These are phyloP conservation scores for Cylas formicarius DNA, from an alignment of 1,140 invertebrate genomes.

Conservation along the genomic window DNA sequence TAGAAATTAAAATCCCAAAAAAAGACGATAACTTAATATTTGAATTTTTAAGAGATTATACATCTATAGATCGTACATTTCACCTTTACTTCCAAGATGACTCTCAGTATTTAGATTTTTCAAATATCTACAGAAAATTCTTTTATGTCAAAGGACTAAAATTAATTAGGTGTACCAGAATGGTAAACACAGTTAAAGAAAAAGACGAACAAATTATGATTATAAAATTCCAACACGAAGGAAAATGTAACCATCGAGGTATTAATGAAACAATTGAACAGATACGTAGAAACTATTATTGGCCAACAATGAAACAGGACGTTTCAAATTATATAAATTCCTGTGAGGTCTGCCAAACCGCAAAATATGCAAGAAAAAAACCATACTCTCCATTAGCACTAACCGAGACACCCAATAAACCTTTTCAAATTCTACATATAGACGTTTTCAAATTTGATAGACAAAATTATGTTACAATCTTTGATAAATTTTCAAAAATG, in stretches of 20 bases:
- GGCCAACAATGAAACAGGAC: constrained; percentile 9
- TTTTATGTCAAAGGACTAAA: neutral
- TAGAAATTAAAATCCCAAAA: too few relatives aligned
- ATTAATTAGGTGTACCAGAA: constrained; percentile 9
- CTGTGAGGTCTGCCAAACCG: constrained; percentile 15
- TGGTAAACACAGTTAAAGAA: constrained; percentile 1
- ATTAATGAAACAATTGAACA: constrained; percentile 11
- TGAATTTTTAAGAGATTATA: too few relatives aligned
- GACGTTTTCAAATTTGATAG: constrained; percentile 11
- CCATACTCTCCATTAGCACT: constrained; percentile 10
- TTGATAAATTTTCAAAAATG: constrained; percentile 19
- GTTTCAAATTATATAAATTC: constrained; percentile 14
- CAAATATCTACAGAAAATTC: constrained; percentile 10
- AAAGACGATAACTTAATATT: too few relatives aligned
- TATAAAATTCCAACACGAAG: constrained; percentile 6
- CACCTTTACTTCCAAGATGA: too few relatives aligned
- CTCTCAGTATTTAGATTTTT: constrained; percentile 15
- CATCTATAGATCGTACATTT: too few relatives aligned
- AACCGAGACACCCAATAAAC: constrained; percentile 14
- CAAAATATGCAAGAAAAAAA: constrained; percentile 14
- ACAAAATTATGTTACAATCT: constrained; percentile 14
- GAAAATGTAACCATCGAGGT: constrained; percentile 17
- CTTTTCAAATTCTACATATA: constrained; percentile 17
- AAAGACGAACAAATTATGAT: constrained; percentile 12
- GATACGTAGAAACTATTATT: constrained; percentile 13